Conservation (phyloP, 2,113 vertebrate species). For the Dasyornis broadbenti region DNA sequence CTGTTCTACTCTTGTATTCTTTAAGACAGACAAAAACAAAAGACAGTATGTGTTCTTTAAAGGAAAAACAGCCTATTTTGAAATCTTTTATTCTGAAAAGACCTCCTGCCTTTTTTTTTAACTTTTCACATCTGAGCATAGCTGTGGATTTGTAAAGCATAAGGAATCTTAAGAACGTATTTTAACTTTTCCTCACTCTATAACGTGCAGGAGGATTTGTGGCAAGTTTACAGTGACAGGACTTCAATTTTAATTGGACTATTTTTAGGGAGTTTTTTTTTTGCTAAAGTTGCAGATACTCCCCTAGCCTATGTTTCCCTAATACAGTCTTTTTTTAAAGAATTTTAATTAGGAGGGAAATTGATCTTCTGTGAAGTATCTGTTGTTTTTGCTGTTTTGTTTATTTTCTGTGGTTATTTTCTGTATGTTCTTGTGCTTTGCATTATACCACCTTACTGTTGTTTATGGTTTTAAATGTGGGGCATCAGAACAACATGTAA, state of each 20-base stretch:
- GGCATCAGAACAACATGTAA: neutral
- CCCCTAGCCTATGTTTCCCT: neutral
- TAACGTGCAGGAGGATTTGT: neutral
- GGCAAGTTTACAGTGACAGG: neutral
- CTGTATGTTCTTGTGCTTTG: neutral
- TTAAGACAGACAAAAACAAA: slow-evolving; percentile 17
- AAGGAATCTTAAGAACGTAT: slow-evolving; percentile 59
- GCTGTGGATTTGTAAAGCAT: slow-evolving; percentile 53
- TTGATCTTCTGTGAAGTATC: neutral
- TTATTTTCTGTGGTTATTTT: neutral
- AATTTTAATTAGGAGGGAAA: neutral
- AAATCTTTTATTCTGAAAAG: slow-evolving; percentile 42
- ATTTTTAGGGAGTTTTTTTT: neutral
- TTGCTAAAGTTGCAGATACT: neutral
- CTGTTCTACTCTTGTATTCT: neutral
- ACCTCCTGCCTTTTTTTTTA: neutral
- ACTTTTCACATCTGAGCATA: neutral
- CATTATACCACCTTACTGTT: neutral
- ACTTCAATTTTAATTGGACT: neutral
- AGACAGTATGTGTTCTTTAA: slow-evolving; percentile 7
- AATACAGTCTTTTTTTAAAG: neutral
- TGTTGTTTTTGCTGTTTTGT: neutral
- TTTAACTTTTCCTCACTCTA: neutral
- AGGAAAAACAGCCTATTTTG: slow-evolving; percentile 40
- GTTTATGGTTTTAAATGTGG: neutral